Evolutionary conservation across 2,888 invertebrate genomes (phyloP).

Genomic region (Stenichneumon culpator): DNA sequence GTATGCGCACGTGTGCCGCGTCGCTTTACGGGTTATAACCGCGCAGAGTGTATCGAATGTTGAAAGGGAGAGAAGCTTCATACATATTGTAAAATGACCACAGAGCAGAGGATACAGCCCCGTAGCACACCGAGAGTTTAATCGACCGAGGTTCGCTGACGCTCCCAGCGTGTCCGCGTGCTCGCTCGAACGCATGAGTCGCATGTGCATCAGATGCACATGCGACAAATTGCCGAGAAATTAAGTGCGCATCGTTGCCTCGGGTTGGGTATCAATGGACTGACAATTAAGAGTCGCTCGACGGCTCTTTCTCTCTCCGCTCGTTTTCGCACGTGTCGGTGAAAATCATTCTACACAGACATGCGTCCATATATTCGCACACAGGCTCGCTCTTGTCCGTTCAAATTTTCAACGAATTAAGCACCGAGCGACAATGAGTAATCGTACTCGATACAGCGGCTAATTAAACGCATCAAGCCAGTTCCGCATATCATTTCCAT

Average conservation of each 20-base stretch:
- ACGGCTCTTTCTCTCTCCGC: constrained; percentile 61
- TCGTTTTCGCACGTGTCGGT: constrained; percentile 44
- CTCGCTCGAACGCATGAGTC: constrained; percentile 20
- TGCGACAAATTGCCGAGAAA: constrained; percentile 68
- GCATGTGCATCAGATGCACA: constrained; percentile 38
- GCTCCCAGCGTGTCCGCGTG: constrained; percentile 21
- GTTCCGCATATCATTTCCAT: constrained; percentile 12
- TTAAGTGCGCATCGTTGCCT: constrained; percentile 67
- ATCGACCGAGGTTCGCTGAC: constrained; percentile 60
- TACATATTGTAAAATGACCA: constrained; percentile 61
- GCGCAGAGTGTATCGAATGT: constrained; percentile 54
- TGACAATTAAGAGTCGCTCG: constrained; percentile 70
- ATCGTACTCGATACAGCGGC: constrained; percentile 43
- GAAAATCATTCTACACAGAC: background rate
- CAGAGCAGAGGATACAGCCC: constrained; percentile 26
- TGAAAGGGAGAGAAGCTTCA: constrained; percentile 45
- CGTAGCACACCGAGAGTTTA: constrained; percentile 59
- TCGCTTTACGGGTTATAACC: background rate
- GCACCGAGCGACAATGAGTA: background rate
- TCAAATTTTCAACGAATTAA: background rate
- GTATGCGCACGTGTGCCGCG: background rate
- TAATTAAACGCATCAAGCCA: constrained; percentile 51
- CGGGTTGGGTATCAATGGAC: constrained; percentile 69
- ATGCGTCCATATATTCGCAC: background rate
- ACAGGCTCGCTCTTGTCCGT: background rate